Evolutionary conservation across 2,888 invertebrate species (phyloP).

Genomic region (Acanthosoma haemorrhoidale): DNA sequence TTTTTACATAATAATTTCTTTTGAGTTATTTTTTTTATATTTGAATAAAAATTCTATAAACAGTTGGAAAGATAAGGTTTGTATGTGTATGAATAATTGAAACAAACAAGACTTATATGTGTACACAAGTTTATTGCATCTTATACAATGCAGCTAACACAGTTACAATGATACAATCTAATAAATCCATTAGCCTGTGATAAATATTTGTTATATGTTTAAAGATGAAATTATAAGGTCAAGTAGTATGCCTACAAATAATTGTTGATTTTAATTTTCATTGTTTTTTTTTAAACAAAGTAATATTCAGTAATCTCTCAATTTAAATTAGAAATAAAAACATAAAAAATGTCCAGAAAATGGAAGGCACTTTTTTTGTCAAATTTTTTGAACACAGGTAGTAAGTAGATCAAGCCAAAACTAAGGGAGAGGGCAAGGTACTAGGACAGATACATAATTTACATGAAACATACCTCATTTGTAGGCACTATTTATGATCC

Average conservation of each 20-base stretch:
- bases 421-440: conserved; percentile 27
- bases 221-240: conserved; percentile 29
- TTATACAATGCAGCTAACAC: conserved; percentile 42
- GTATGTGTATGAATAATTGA: no score
- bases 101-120: conserved; percentile 26
- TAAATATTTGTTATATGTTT: conserved; percentile 37
- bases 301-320: background rate
- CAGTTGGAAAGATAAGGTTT: no score
- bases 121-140: conserved; percentile 41
- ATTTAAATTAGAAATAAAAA: conserved; percentile 22
- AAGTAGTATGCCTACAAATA: conserved; percentile 36
- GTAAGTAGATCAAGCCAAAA: conserved; percentile 33
- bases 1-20: no score
- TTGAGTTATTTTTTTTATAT: no score
- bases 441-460: conserved; percentile 37
- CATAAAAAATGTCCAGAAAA: conserved; percentile 41
- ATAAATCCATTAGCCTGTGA: conserved; percentile 40
- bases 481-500: conserved; percentile 40
- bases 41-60: no score
- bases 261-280: conserved; percentile 23
- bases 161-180: conserved; percentile 42
- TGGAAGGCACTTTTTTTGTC: conserved; percentile 41
- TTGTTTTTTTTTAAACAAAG: conserved; percentile 15
- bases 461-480: conserved; percentile 37
- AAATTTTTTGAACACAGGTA: conserved; percentile 40